These are phyloP conservation scores for Trididemnum nubilum DNA, from an alignment of 23 tunicate genomes.

Conservation along the genomic window DNA sequence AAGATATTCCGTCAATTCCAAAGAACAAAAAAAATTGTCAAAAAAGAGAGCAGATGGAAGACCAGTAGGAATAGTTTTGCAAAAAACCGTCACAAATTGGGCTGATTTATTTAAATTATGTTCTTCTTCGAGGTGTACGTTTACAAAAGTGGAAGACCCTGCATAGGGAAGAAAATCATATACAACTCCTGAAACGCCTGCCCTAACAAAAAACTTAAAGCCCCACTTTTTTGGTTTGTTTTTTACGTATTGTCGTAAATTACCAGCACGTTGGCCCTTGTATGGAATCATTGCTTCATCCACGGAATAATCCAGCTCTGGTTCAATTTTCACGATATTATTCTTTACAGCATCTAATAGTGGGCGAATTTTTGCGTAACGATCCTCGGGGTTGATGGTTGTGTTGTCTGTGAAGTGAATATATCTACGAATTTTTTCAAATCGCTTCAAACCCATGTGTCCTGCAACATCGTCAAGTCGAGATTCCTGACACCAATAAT, in stretches of 20 bases:
- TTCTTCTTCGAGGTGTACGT: slow-evolving; percentile 7
- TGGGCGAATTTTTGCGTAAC: slow-evolving; percentile 1
- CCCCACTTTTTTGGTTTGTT: slow-evolving; percentile 35
- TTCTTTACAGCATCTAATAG: too few species aligned
- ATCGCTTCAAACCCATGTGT: slow-evolving; percentile 22
- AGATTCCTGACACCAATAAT: slow-evolving; percentile 7
- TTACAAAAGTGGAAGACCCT: neutral
- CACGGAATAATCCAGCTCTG: slow-evolving; percentile 18
- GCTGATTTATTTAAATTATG: slow-evolving; percentile 8
- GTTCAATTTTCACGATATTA: slow-evolving; percentile 17
- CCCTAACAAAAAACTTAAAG: slow-evolving; percentile 16
- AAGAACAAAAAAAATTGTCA: slow-evolving; percentile 22
- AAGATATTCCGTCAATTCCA: slow-evolving; percentile 9
- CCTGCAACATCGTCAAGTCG: slow-evolving; percentile 3
- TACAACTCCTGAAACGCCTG: slow-evolving; percentile 14
- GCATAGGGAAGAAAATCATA: slow-evolving; percentile 21
- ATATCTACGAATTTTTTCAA: slow-evolving; percentile 5
- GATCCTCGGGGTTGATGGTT: slow-evolving; percentile 16
- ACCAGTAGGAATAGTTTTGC: slow-evolving; percentile 26
- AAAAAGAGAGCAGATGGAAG: neutral
- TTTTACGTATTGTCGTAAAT: slow-evolving; percentile 12
- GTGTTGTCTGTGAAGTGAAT: slow-evolving; percentile 25
- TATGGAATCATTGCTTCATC: slow-evolving; percentile 34
- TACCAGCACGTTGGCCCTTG: slow-evolving; percentile 11
- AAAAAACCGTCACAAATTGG: slow-evolving; percentile 18